phyloP scores from a whole-genome alignment of 37 sponge, comb jelly and placozoan genomes.

The Geodia barretti region DNA sequence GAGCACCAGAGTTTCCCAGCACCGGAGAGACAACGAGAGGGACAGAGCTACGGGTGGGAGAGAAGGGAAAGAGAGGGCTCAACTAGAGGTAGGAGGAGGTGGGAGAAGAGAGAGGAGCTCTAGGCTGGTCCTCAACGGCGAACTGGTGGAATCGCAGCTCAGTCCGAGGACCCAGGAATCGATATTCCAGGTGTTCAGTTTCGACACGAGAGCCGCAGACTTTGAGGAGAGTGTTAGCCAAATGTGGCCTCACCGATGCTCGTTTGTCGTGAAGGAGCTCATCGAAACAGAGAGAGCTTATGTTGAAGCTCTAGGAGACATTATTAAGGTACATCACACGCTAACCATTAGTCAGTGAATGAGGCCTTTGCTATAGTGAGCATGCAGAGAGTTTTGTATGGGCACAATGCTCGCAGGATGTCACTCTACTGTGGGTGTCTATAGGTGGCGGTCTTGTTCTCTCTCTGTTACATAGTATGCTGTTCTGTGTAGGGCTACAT shows the following conservation, averaged over 20 bases:
- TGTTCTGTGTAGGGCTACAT: constrained; percentile 54
- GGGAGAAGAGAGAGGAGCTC: not conserved
- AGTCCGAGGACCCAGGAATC: not conserved
- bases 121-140: not conserved
- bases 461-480: too few relatives aligned
- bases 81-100: too few relatives aligned
- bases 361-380: constrained; percentile 2
- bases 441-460: too few relatives aligned
- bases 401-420: too few relatives aligned
- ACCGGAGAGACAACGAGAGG: not conserved
- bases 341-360: not conserved
- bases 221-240: constrained; percentile 16
- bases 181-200: not conserved
- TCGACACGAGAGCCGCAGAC: not conserved
- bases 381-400: too few relatives aligned
- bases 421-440: too few relatives aligned
- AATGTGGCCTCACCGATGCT: constrained; percentile 29
- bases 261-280: constrained; percentile 50
- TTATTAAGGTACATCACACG: constrained; percentile 38
- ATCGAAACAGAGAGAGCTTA: constrained; percentile 43
- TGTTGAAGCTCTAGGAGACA: constrained; percentile 42
- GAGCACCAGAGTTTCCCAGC: not conserved
- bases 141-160: not conserved
- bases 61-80: not conserved
- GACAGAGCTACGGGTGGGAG: not conserved